Evolutionary conservation across 2,888 invertebrate species (phyloP).

Genomic region (Falcaria lacertinaria): DNA sequence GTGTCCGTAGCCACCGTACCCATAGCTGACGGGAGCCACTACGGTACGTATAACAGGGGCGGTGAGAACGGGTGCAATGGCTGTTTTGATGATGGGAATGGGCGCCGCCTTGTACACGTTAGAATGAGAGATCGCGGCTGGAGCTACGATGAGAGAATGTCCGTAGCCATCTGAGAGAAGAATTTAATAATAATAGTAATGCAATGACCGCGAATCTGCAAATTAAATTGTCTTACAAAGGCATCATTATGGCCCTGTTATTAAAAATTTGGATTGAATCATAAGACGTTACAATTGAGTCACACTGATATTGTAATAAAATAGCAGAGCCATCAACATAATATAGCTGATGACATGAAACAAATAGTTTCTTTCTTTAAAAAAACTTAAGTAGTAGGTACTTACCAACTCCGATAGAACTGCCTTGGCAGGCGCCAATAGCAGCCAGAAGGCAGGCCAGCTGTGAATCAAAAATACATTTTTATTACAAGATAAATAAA

Average conservation of each 20-base stretch:
- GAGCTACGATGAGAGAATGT: conserved; percentile 26
- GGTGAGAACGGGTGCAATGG: conserved; percentile 39
- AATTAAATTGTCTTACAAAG: too few species aligned
- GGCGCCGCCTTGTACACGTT: conserved; percentile 57
- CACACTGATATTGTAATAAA: conserved; percentile 15
- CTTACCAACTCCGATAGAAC: conserved; percentile 18
- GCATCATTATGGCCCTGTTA: too few species aligned
- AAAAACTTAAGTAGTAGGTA: too few species aligned
- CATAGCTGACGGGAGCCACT: conserved; percentile 15
- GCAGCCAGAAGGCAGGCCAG: conserved; percentile 55
- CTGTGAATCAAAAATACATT: conserved; percentile 27
- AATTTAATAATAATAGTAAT: too few species aligned
- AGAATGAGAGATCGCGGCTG: conserved; percentile 56
- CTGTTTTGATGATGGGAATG: conserved; percentile 50
- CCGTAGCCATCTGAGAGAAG: conserved; percentile 20
- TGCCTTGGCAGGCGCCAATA: conserved; percentile 31
- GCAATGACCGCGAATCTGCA: too few species aligned
- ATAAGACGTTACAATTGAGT: too few species aligned
- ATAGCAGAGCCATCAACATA: too few species aligned
- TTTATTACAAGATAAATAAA: neutral
- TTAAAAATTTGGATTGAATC: too few species aligned
- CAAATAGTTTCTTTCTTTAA: too few species aligned
- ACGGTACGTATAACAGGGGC: conserved; percentile 40
- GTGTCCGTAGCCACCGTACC: conserved; percentile 19
- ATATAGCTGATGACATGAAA: too few species aligned